Percentiles rank a stretch among this genome's conserved stretches.
These are phyloP conservation scores for Odontomyia ornata DNA, from an alignment of 2,888 invertebrate species.

Conservation along the genomic window DNA sequence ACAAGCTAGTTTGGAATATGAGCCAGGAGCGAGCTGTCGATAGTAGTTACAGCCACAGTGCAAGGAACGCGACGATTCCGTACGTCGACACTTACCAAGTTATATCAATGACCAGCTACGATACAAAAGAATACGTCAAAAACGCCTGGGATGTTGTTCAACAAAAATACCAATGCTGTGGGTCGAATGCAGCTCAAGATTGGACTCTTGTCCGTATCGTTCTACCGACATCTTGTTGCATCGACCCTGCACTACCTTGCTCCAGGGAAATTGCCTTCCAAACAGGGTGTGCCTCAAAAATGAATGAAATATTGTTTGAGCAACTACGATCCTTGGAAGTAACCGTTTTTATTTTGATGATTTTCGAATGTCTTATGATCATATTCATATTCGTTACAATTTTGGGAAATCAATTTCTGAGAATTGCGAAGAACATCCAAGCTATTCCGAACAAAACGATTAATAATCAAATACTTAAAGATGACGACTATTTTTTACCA, in stretches of 20 bases:
- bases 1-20: conserved; percentile 13
- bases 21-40: neutral
- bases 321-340: conserved; percentile 23
- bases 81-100: conserved; percentile 38
- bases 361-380: conserved; percentile 30
- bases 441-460: neutral
- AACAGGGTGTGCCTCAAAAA: conserved; percentile 19
- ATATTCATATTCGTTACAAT: conserved; percentile 22
- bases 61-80: neutral
- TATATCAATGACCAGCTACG: conserved; percentile 39
- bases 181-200: conserved; percentile 32
- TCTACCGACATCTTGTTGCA: conserved; percentile 40
- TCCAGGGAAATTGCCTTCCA: neutral
- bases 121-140: conserved; percentile 9
- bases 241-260: neutral
- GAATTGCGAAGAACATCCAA: neutral
- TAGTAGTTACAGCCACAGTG: neutral
- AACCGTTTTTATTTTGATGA: conserved; percentile 25
- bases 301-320: conserved; percentile 22
- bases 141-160: conserved; percentile 44
- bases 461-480: neutral
- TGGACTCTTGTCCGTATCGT: conserved; percentile 19
- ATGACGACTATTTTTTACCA: conserved; percentile 8
- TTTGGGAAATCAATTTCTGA: neutral
- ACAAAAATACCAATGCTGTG: conserved; percentile 43